Evolutionary conservation across 2,888 invertebrate genomes (phyloP).

Genomic region (Agriopis aurantiaria): DNA sequence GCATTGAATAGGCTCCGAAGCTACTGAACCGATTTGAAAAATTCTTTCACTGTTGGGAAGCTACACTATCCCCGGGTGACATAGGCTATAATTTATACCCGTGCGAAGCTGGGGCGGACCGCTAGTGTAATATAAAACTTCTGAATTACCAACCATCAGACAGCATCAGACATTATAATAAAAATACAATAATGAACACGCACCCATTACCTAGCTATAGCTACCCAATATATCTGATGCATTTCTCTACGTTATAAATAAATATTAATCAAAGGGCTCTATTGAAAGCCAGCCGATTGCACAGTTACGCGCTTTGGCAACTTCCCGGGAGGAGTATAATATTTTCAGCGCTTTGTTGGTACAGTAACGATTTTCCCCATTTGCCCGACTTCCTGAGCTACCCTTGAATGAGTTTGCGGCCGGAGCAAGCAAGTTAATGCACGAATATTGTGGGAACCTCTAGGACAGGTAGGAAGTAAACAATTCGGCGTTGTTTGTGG

Average conservation of each 20-base stretch:
- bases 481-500: not conserved
- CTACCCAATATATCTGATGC: not conserved
- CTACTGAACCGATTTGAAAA: too few species aligned
- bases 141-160: too few species aligned
- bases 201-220: too few species aligned
- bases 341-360: constrained; percentile 17
- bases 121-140: too few species aligned
- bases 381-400: not conserved
- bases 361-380: constrained; percentile 20
- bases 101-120: too few species aligned
- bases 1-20: too few species aligned
- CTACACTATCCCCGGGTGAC: too few species aligned
- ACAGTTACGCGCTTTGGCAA: constrained; percentile 13
- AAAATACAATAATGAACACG: too few species aligned
- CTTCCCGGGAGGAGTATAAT: not conserved
- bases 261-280: constrained; percentile 9
- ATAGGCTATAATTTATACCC: too few species aligned
- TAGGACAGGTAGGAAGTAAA: not conserved
- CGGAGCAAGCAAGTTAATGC: not conserved
- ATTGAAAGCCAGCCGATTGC: not conserved
- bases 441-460: not conserved
- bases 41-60: too few species aligned
- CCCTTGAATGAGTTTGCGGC: not conserved
- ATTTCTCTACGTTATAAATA: not conserved
- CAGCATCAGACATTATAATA: too few species aligned